Evolutionary conservation across 2,888 invertebrate genomes (phyloP).

Genomic region (Erebia epiphron): DNA sequence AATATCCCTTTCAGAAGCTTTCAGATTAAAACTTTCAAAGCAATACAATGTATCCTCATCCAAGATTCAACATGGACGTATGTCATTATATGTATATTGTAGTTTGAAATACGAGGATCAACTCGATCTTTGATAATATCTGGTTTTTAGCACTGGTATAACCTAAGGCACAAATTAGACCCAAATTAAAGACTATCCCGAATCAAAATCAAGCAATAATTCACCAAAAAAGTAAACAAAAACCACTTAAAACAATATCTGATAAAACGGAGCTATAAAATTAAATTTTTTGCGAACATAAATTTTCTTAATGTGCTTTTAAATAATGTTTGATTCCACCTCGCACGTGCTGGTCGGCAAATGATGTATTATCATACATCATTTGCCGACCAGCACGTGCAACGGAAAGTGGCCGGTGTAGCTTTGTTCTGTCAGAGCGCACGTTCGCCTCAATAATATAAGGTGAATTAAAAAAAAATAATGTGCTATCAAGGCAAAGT

Average conservation of each 20-base stretch:
- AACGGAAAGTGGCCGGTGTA: constrained; percentile 18
- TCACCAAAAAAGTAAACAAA: constrained; percentile 16
- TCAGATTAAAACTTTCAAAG: no score
- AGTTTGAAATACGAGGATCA: not conserved
- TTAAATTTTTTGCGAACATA: constrained; percentile 31
- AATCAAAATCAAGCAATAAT: not conserved
- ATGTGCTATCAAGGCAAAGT: constrained; percentile 16
- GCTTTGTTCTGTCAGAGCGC: constrained; percentile 24
- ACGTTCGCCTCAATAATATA: constrained; percentile 20
- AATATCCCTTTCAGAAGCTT: no score
- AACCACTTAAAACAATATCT: constrained; percentile 20
- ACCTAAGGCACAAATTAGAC: not conserved
- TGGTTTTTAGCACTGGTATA: not conserved
- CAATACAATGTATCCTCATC: not conserved
- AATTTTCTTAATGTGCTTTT: constrained; percentile 35
- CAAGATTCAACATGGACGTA: not conserved
- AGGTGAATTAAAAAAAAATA: no score
- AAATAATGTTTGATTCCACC: constrained; percentile 33
- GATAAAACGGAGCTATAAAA: constrained; percentile 26
- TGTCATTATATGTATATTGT: not conserved
- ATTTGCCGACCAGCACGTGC: no score
- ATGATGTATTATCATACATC: constrained; percentile 34
- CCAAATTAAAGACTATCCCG: not conserved
- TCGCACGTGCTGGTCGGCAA: constrained; percentile 29
- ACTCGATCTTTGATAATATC: not conserved